These are phyloP conservation scores for Baryphthengus martii DNA, from an alignment of 2,113 vertebrate genomes.

Conservation along the genomic window DNA sequence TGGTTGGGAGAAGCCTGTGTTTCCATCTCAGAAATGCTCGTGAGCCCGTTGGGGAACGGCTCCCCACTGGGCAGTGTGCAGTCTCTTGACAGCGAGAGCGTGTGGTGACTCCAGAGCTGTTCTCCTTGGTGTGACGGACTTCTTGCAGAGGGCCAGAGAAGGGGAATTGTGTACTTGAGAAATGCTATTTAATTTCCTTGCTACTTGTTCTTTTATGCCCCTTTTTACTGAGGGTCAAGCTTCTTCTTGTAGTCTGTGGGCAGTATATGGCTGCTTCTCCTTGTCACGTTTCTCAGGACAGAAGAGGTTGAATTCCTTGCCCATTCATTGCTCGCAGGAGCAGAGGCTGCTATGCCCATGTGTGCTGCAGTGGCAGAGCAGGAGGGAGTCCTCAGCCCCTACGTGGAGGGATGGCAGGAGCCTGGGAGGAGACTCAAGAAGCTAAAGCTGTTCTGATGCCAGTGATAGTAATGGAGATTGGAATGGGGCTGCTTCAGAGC, in stretches of 20 bases:
- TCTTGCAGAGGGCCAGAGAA: not conserved
- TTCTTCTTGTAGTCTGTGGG: not conserved
- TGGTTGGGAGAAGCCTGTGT: not conserved
- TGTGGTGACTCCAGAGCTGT: not conserved
- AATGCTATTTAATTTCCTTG: slow-evolving; percentile 17
- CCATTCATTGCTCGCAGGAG: not conserved
- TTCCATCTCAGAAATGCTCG: not conserved
- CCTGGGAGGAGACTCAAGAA: not conserved
- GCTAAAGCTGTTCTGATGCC: not conserved
- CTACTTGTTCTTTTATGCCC: not conserved
- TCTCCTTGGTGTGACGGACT: not conserved
- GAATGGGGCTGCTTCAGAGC: not conserved
- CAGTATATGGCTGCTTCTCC: not conserved
- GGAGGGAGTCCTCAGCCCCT: not conserved
- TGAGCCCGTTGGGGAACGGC: not conserved
- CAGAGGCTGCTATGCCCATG: not conserved
- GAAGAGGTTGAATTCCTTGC: not conserved
- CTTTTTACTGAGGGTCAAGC: not conserved
- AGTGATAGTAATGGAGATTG: not conserved
- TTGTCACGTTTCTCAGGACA: not conserved
- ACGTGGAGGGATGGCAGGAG: not conserved
- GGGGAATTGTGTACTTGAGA: not conserved
- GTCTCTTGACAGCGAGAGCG: not conserved
- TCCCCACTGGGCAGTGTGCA: not conserved
- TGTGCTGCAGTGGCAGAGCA: not conserved